phyloP scores from a whole-genome alignment of 2,113 vertebrate species.

The Nerophis lumbriciformis region DNA sequence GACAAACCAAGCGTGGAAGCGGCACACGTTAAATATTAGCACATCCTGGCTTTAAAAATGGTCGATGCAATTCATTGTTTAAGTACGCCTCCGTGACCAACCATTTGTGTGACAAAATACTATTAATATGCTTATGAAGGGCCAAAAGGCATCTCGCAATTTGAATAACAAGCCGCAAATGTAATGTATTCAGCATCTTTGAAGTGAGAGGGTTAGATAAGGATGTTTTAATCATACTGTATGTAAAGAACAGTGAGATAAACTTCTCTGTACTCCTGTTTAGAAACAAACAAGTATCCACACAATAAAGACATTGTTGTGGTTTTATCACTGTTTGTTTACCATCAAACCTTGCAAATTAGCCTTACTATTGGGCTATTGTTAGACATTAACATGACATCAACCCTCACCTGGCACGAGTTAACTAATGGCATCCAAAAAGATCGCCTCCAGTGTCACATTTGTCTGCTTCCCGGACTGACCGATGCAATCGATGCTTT shows the following conservation, averaged over 20 bases:
- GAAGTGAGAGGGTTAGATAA: conserved; percentile 52
- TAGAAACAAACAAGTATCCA: neutral
- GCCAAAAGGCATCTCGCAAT: conserved; percentile 52
- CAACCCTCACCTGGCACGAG: neutral
- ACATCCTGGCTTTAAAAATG: conserved; percentile 46
- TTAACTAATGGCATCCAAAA: too few species aligned
- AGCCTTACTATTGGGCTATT: neutral
- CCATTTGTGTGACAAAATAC: conserved; percentile 58
- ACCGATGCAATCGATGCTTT: too few species aligned
- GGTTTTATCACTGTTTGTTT: neutral
- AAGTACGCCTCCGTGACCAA: conserved; percentile 53
- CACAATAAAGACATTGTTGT: neutral
- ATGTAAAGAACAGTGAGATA: neutral
- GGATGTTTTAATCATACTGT: conserved; percentile 14
- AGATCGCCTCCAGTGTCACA: too few species aligned
- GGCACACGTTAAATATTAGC: conserved; percentile 22
- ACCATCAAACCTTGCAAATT: neutral
- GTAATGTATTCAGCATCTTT: conserved; percentile 51
- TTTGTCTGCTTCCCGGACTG: too few species aligned
- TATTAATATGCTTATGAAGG: conserved; percentile 62
- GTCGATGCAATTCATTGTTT: conserved; percentile 53
- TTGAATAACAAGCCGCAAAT: conserved; percentile 56
- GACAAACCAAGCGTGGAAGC: too few species aligned
- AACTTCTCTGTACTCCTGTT: neutral
- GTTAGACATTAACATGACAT: neutral